phyloP scores from a whole-genome alignment of 2,797 vertebrate genomes.

The Coendou prehensilis region DNA sequence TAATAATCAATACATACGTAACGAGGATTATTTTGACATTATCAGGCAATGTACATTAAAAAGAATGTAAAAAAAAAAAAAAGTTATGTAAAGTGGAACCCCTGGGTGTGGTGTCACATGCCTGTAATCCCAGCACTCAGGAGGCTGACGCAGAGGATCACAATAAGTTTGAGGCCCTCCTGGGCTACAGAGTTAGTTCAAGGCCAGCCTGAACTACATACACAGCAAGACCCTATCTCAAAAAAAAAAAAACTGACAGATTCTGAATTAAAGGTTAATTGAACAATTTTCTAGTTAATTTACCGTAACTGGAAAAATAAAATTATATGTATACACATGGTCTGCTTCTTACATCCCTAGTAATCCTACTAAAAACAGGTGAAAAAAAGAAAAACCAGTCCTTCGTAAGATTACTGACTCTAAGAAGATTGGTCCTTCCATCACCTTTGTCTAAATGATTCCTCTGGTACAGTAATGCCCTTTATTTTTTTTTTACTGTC shows the following conservation, averaged over 20 bases:
- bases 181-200: neutral
- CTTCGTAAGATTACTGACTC: neutral
- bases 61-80: neutral
- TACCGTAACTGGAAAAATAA: slow-evolving; percentile 36
- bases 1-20: neutral
- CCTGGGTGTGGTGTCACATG: neutral
- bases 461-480: neutral
- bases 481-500: neutral
- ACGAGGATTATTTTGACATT: slow-evolving; percentile 8
- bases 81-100: neutral
- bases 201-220: neutral
- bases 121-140: neutral
- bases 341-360: neutral
- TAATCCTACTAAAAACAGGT: slow-evolving; percentile 11
- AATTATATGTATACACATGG: neutral
- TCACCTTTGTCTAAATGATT: slow-evolving; percentile 4
- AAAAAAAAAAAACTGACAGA: neutral
- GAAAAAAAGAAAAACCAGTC: neutral
- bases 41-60: neutral
- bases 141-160: neutral
- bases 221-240: neutral
- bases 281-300: slow-evolving; percentile 13
- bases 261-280: neutral
- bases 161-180: neutral
- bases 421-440: neutral